phyloP scores from a whole-genome alignment of 2,113 vertebrate species.

The Macroglossus sobrinus region DNA sequence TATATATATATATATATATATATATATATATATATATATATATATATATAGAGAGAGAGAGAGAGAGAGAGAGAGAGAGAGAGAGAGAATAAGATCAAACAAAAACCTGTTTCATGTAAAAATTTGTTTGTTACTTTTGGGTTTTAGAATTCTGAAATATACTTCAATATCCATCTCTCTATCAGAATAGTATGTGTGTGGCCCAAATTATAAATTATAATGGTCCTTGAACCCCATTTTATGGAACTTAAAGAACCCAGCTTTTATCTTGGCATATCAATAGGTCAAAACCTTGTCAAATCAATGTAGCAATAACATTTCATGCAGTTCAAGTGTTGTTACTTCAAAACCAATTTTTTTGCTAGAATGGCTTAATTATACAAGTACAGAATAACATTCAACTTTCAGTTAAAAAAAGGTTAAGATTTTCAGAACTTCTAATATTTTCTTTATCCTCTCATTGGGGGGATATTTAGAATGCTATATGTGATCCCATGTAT shows the following conservation, averaged over 20 bases:
- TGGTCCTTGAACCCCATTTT: not conserved
- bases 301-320: not conserved
- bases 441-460: not conserved
- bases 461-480: not conserved
- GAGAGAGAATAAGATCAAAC: not conserved
- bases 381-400: not conserved
- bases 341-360: not conserved
- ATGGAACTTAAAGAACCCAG: not conserved
- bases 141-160: slow-evolving; percentile 4
- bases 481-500: not conserved
- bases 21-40: not conserved
- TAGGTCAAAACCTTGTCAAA: slow-evolving; percentile 12
- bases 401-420: not conserved
- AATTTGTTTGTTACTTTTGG: not conserved
- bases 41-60: too few species aligned
- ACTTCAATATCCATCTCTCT: not conserved
- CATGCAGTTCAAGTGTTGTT: not conserved
- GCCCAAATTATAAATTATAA: not conserved
- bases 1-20: too few species aligned
- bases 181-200: not conserved
- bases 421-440: not conserved
- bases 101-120: not conserved
- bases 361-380: not conserved
- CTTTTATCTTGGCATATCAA: not conserved
- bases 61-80: too few species aligned